Conservation (phyloP, 2,113 vertebrate genomes). For the Mixornis gularis region DNA sequence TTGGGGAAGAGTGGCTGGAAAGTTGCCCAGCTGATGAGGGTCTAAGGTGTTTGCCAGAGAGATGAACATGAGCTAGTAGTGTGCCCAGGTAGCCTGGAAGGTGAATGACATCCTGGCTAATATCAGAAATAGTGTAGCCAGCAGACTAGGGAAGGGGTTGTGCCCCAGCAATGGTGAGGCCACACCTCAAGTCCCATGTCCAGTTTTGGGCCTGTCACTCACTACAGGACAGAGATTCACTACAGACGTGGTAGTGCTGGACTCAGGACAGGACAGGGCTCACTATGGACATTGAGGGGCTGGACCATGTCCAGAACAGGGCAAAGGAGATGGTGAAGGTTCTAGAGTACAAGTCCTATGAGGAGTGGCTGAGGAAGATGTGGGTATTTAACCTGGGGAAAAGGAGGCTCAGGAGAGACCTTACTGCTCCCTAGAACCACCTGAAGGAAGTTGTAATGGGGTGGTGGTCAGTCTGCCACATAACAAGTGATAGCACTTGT, state of each 20-base stretch:
- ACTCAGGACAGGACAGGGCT: too few species aligned
- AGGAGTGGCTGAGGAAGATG: not conserved
- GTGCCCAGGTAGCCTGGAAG: not conserved
- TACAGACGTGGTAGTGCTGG: too few species aligned
- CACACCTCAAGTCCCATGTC: rapidly evolving
- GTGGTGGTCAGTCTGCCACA: not conserved
- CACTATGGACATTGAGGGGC: too few species aligned
- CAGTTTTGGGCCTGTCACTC: not conserved
- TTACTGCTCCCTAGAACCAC: not conserved
- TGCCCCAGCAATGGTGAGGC: not conserved
- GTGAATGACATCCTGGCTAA: rapidly evolving
- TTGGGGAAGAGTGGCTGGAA: not conserved
- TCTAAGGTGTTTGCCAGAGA: not conserved
- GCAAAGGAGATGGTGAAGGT: not conserved
- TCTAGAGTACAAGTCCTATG: not conserved
- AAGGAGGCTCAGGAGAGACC: not conserved
- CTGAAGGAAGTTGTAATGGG: not conserved
- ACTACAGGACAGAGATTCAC: not conserved
- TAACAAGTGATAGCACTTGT: too few species aligned
- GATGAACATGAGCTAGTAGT: not conserved
- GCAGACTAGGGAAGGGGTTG: not conserved
- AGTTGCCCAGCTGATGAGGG: not conserved
- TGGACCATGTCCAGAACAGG: not conserved
- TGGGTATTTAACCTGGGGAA: not conserved
- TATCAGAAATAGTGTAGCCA: not conserved